Evolutionary conservation across 2,888 invertebrate genomes (phyloP), one percentile per base, ranked within the genome.

Genomic region (Phaedon cochleariae): DNA sequence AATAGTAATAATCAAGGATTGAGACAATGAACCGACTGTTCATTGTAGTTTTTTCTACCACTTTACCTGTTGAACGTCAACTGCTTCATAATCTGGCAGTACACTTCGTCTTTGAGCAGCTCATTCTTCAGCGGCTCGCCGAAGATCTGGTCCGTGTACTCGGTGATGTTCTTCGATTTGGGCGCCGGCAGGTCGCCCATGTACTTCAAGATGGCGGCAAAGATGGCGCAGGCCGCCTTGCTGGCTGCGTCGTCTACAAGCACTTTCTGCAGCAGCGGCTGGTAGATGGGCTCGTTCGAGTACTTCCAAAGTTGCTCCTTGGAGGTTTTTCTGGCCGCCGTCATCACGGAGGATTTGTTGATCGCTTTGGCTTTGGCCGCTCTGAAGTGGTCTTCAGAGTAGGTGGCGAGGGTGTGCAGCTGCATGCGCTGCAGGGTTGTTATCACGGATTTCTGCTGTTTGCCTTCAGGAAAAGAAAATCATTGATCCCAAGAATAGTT

Each of bases 181-280:
- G 91, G 89, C 55, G 91, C 90, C n/a, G 96, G 95, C 77, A 95
- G 88, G 80, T 97, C 97, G 20, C 96, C 97, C 96, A 96, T 97
- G 77, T 91, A 94, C 84, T 90, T 92, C 37, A 95, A 85, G 73
- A 95, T 90, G 71, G 89, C 90, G 66, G 89, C 87, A 66, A 74
- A 73, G 26, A 69, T 65, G 20, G 58, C 85, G 72, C 93, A 88
- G 1, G 95, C 92, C 76, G 90, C 88, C 77, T 92, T 91, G 34
- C 89, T 88, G 1, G 91, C 82, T 58, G 89, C 88, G 72, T 92
- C 92, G 75, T 93, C 89, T 21, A 87, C 87, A 69, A 90, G 83
- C 18, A 96, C 79, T 80, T 92, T 93, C 74, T 91, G 90, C 17
- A 97, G 85, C 29, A 96, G 83, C 0, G 97, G 96, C 72, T 92